Conservation (phyloP, 2,888 invertebrate species). For the Apoderus coryli region DNA sequence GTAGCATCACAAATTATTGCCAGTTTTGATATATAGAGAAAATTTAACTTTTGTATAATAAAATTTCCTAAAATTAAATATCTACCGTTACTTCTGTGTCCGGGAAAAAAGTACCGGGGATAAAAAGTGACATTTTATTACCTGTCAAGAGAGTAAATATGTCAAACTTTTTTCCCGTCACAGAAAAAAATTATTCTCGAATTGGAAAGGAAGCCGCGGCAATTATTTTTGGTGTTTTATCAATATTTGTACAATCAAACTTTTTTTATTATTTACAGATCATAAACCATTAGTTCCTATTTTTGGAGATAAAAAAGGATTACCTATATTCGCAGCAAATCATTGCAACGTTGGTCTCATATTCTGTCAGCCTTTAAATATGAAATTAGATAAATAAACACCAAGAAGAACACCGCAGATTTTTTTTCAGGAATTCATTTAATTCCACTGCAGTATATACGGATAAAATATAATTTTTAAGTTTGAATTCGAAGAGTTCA, state of each 20-base stretch:
- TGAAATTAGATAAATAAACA: constrained; percentile 1
- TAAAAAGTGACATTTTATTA: no score
- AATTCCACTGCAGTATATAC: not conserved
- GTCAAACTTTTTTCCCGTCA: no score
- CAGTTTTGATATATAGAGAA: no score
- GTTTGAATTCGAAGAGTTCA: no score
- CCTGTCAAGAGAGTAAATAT: no score
- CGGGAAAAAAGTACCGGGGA: no score
- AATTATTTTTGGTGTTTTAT: constrained; percentile 13
- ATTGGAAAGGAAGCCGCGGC: constrained; percentile 14
- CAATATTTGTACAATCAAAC: constrained; percentile 6
- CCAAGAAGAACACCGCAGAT: constrained; percentile 1
- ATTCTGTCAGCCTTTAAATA: not conserved
- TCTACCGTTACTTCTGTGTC: no score
- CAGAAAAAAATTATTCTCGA: constrained; percentile 12
- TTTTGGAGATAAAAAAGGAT: constrained; percentile 7
- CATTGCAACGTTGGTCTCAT: constrained; percentile 1
- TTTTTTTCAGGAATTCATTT: not conserved
- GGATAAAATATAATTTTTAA: not conserved
- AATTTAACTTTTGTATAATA: no score
- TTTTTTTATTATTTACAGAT: constrained; percentile 10
- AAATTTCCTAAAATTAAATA: no score
- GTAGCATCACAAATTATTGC: no score
- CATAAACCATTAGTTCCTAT: constrained; percentile 11
- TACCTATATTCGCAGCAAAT: no score